Conservation (phyloP, 2,797 vertebrate species). For the Lophotriccus pileatus region DNA sequence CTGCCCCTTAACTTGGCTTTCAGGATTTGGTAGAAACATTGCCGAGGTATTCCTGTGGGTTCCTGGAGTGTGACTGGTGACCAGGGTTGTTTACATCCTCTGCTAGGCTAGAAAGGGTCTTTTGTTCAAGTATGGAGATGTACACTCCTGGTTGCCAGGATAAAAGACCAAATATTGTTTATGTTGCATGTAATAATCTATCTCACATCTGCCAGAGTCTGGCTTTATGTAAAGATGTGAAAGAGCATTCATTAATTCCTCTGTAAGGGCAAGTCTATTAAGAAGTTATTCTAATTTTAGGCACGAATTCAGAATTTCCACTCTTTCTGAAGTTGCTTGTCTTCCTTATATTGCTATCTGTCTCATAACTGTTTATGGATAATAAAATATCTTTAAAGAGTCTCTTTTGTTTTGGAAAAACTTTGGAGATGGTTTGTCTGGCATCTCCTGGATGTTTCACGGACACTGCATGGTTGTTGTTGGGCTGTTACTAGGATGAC, state of each 20-base stretch:
- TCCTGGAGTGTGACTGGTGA: neutral
- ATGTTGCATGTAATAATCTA: conserved; percentile 23
- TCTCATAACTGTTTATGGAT: conserved; percentile 43
- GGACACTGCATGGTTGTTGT: conserved; percentile 9
- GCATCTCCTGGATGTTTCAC: conserved; percentile 34
- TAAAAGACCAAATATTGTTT: conserved; percentile 53
- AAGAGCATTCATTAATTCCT: conserved; percentile 39
- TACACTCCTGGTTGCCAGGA: neutral
- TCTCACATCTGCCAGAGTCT: conserved; percentile 45
- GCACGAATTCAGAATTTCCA: conserved; percentile 45
- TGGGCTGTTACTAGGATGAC: conserved; percentile 41
- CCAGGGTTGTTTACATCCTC: neutral
- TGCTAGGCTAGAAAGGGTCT: conserved; percentile 6
- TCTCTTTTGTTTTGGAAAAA: conserved; percentile 54
- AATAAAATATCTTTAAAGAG: conserved; percentile 51
- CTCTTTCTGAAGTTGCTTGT: conserved; percentile 39
- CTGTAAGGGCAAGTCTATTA: conserved; percentile 38
- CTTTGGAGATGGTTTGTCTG: conserved; percentile 29
- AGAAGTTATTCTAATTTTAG: conserved; percentile 53
- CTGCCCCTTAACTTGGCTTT: neutral
- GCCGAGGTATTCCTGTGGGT: neutral
- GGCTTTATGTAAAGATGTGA: conserved; percentile 49
- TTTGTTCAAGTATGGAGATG: conserved; percentile 27
- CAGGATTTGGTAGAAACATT: neutral
- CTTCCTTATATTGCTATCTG: conserved; percentile 46